Base-by-base conservation (phyloP, 2,113 vertebrate species). In the Craseonycteris thonglongyai region DNA sequence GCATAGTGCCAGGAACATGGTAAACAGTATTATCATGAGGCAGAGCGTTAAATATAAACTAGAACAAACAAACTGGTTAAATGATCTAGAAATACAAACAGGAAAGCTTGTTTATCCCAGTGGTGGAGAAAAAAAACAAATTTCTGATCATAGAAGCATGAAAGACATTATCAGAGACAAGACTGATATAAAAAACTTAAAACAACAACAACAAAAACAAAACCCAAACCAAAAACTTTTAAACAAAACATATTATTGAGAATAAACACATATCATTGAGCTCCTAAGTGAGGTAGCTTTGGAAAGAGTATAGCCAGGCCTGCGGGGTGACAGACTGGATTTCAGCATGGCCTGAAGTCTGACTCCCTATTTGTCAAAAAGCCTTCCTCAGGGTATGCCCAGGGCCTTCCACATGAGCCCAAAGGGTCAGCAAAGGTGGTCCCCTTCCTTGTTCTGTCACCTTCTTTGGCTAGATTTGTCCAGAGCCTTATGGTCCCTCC, bases 61-160 rank as follows among this genome's bases (percentile, higher is more conserved):
- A 80, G 78, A 88, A 86, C 86, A 79, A 87, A 83, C 56, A 87
- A 93, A 89, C 13, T 90, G 30, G 63, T 82, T 94, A 88, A 93
- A 66, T 38, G 58, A 92, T 80, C 75, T 84, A 80, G 94, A 96
- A 93, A 95, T 59, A 59, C 40, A 95, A 72, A 90, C 61, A 76
- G 45, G 51, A 88, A 94, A 84, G 58, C 33, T 61, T 19, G 18
- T 82, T 40, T 84, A 42, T 88, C 38, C 45, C 8, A n/a, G 42
- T 33, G 15, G 3, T 28, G 9, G 54, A 87, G 51, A 82, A 58
- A 82, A 58, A 59, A 93, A 96, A 89, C 26, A 61, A 14, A 42
- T 76, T 92, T 95, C 69, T 84, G 35, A 81, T 54, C 30, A n/a
- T 4, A 51, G 66, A 75, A 51, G 28, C 75, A 65, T 76, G 54